Conservation (phyloP, 2,888 invertebrate species). For the Oithona nana region DNA sequence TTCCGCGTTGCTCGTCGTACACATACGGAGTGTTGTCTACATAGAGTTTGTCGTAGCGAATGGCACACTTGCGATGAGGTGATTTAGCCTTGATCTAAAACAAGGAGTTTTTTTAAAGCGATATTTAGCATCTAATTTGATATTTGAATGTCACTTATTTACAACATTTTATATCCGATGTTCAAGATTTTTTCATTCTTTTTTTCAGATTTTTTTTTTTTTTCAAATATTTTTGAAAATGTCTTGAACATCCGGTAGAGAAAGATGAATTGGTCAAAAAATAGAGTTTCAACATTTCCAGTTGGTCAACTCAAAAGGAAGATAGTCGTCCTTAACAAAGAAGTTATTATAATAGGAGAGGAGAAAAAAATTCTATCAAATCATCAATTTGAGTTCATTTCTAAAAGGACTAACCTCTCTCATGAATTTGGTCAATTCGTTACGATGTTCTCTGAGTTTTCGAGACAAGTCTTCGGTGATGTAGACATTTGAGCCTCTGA, state of each 20-base stretch:
- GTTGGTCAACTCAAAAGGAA: too few species aligned
- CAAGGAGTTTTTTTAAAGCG: neutral
- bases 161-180: neutral
- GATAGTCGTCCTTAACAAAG: too few species aligned
- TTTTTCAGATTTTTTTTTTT: too few species aligned
- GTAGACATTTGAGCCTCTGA: slow-evolving; percentile 6
- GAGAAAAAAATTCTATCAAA: neutral
- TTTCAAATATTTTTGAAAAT: too few species aligned
- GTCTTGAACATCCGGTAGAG: too few species aligned
- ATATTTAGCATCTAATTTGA: too few species aligned
- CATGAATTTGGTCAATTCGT: slow-evolving; percentile 3
- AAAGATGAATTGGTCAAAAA: too few species aligned
- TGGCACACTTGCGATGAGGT: neutral
- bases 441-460: slow-evolving; percentile 7
- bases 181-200: too few species aligned
- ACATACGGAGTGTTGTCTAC: slow-evolving; percentile 8
- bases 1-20: slow-evolving; percentile 4
- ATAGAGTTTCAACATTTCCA: too few species aligned
- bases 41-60: slow-evolving; percentile 13
- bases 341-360: too few species aligned
- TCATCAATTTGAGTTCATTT: neutral
- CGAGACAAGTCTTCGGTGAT: slow-evolving; percentile 11
- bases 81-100: slow-evolving; percentile 2
- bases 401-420: neutral
- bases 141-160: neutral